Base-by-base conservation (phyloP, 2,888 invertebrate species). In the Crioceris asparagi region DNA sequence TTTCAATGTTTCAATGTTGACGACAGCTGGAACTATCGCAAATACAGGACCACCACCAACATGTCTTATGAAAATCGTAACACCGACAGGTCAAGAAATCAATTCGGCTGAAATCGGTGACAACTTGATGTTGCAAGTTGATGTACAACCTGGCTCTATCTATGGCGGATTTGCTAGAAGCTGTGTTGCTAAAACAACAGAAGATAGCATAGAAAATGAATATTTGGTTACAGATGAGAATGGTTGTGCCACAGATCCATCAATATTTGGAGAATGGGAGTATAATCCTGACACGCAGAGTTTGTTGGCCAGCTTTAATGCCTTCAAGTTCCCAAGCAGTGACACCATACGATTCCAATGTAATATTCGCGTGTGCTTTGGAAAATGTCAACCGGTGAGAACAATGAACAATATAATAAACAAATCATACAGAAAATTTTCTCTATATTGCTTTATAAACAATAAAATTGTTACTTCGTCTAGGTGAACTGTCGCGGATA, bases 291-390 rank as follows among this genome's bases (percentile, higher is more conserved):
- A 88, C 43, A 82, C 83, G 34, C 87, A 87, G 60, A 81, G 86
- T 14, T 66, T 93, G 35, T 70, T 84, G 58, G 91, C 91, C 45
- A 80, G 83, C 52, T 92, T 93, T 65, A 90, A 90, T 60, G 92
- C 91, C 3, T 92, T 92, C 64, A 92, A 92, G 60, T 93, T 92
- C 77, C 92, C 92, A 1, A 87, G 85, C 53, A 90, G 90, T 56
- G 91, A 92, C 57, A 91, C 87, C 57, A 88, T 92, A 53, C 70
- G 87, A 64, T 92, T 93, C 84, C 92, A 92, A 64, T 92, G 92
- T 63, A 92, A 92, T 62, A 90, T 92, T 54, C 75, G 91, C 42
- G 91, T 93, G 7, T 92, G 92, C 72, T 92, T 92, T 59, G 91
- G 91, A 61, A 85, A 81, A 67, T 93, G 92, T 62, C 92, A 91